Conservation (phyloP, 2,888 invertebrate species). For the Stenodema calcarata region DNA sequence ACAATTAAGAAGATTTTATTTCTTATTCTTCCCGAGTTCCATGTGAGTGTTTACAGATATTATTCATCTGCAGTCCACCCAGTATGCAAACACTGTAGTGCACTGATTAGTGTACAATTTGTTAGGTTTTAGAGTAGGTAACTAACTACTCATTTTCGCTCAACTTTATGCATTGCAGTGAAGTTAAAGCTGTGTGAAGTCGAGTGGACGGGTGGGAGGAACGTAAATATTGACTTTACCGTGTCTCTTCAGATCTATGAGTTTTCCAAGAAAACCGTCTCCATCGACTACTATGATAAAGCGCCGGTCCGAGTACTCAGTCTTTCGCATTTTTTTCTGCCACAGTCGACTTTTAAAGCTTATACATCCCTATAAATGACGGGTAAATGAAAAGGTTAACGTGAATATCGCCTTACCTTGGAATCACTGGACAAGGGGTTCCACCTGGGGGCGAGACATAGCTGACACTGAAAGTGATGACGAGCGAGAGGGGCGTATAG, state of each 20-base stretch:
- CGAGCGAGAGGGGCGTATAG: not conserved
- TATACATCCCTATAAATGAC: not conserved
- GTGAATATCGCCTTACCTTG: not conserved
- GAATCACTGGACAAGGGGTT: not conserved
- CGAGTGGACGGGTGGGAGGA: not conserved
- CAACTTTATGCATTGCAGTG: not conserved
- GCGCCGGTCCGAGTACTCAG: too few species aligned
- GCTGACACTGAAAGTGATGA: constrained; percentile 6
- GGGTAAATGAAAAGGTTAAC: not conserved
- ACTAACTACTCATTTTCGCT: too few species aligned
- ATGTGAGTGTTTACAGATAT: too few species aligned
- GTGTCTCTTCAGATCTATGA: not conserved
- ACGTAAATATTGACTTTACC: constrained; percentile 12
- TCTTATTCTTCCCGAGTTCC: too few species aligned
- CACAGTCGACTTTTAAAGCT: not conserved
- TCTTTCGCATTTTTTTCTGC: too few species aligned
- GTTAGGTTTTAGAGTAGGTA: too few species aligned
- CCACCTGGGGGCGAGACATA: constrained; percentile 1
- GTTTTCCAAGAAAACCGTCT: too few species aligned
- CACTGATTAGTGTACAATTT: too few species aligned
- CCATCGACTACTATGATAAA: too few species aligned
- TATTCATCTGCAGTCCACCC: too few species aligned
- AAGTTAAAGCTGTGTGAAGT: not conserved
- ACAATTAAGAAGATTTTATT: too few species aligned
- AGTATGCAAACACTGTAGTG: too few species aligned